Evolutionary conservation across 2,797 vertebrate genomes (phyloP), one percentile per base, ranked within the genome.

Genomic region (Taenioides sp.): DNA sequence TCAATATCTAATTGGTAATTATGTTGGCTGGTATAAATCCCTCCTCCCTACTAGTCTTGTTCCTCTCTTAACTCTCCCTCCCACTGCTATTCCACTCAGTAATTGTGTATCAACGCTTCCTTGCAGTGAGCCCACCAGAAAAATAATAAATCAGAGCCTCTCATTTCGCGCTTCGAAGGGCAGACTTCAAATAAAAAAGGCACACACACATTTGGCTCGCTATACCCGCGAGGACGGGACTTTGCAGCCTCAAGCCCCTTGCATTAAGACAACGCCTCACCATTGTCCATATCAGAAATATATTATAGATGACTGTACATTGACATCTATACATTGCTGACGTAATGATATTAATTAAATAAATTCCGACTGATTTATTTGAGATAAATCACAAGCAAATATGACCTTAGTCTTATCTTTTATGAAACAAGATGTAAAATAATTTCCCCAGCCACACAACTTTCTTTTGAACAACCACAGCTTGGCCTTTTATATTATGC

Each of bases 1-100:
- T 92, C 93, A 90, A 91, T 92, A 94, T 95, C 93, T 94, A 95
- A 95, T 95, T 94, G 92, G 93, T 94, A 94, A 94, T 94, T 95
- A 94, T 89, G 92, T 90, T 81, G 89, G 88, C 86, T 91, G 91
- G 93, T 92, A 93, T 93, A 91, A 94, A 92, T 90, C 89, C 88
- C 84, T 75, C 52, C 70, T 73, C 83, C 72, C 78, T 84, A 84
- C 77, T 12, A 73, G 71, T 58, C 79, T 76, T 69, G 78, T 73
- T 67, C 73, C 81, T 40, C 75, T 67, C 72, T 80, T 68, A 57
- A 40, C 67, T 67, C 82, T 71, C 75, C 84, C 82, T 78, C 76
- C 79, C 76, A 49, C 65, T 37, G 75, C 81, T 75, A 78, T 70
- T 79, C 83, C 78, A 63, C 83, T 91, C 89, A 88, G 92, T 95